phyloP scores from a whole-genome alignment of 2,113 vertebrate species.

The Camelus bactrianus region DNA sequence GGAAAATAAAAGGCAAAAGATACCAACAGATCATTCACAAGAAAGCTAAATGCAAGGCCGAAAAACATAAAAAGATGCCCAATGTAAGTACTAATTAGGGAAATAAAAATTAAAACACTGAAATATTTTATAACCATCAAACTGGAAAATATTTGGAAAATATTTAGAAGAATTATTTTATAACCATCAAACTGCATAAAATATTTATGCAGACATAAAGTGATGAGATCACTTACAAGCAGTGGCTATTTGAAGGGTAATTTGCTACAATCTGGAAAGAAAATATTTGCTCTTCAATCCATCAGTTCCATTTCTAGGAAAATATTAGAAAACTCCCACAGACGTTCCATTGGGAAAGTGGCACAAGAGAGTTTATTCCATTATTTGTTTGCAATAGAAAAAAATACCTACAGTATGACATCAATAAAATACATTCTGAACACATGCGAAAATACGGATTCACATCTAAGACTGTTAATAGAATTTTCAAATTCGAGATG shows the following conservation, averaged over 20 bases:
- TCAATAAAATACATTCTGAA: background rate
- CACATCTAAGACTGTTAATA: background rate
- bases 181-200: background rate
- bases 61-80: background rate
- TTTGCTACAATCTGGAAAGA: background rate
- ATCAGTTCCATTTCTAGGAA: background rate
- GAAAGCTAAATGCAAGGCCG: background rate
- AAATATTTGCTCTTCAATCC: background rate
- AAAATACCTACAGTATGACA: background rate
- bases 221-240: background rate
- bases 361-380: background rate
- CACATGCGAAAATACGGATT: background rate
- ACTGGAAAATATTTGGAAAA: background rate
- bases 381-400: background rate
- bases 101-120: background rate
- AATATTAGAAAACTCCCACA: background rate
- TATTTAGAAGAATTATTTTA: background rate
- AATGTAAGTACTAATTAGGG: background rate
- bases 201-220: background rate
- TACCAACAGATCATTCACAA: background rate
- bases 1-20: background rate
- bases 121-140: background rate
- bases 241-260: no score
- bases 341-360: background rate
- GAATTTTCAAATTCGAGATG: background rate